Evolutionary conservation across 1,140 invertebrate genomes (phyloP).

Genomic region (Stenopsyche tienmushanensis): DNA sequence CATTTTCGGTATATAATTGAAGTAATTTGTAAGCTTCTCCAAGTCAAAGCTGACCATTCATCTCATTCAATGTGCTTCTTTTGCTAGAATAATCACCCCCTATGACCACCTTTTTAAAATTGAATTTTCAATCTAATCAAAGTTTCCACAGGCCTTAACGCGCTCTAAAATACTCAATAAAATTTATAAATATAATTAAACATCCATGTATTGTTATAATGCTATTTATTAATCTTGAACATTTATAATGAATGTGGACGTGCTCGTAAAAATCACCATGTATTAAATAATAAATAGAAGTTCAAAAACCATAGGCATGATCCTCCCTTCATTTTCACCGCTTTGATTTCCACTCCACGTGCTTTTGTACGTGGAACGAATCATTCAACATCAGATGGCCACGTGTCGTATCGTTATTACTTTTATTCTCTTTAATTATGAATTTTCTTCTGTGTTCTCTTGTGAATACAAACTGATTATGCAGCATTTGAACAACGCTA

Average conservation of each 20-base stretch:
- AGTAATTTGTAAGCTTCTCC: neutral
- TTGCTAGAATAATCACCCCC: neutral
- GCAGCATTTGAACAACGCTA: no score
- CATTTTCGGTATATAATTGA: neutral
- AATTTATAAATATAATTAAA: neutral
- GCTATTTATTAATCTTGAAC: no score
- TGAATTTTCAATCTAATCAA: neutral
- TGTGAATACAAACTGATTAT: no score
- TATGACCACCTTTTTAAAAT: neutral
- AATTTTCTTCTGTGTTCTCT: constrained; percentile 12
- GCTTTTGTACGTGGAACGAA: constrained; percentile 39
- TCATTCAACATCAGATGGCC: constrained; percentile 28
- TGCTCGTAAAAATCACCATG: no score
- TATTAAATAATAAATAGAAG: no score
- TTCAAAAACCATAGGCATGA: no score
- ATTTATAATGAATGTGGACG: no score
- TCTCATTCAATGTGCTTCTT: neutral
- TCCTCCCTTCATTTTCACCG: constrained; percentile 14
- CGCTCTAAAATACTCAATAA: neutral
- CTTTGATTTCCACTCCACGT: constrained; percentile 40
- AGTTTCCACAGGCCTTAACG: constrained; percentile 4
- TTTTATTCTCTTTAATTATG: constrained; percentile 36
- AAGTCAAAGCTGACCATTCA: constrained; percentile 9
- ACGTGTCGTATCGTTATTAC: constrained; percentile 40
- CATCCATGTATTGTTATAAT: neutral